phyloP scores from a whole-genome alignment of 1,140 invertebrate species.

The Tetragnatha versicolor region DNA sequence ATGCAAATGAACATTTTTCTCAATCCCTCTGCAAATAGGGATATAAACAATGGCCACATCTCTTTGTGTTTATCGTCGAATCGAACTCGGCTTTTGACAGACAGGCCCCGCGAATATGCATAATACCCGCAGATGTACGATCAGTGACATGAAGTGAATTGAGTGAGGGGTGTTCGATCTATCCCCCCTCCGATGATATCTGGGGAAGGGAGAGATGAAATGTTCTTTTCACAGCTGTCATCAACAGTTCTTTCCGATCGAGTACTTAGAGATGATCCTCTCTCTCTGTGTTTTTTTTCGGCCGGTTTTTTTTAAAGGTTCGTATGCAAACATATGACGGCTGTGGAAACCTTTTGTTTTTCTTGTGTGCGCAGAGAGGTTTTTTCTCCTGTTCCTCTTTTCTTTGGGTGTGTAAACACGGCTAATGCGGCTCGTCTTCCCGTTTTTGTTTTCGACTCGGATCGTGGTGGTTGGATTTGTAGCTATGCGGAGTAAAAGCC shows the following conservation, averaged over 20 bases:
- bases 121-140: slow-evolving; percentile 42
- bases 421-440: neutral
- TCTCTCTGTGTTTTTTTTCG: slow-evolving; percentile 15
- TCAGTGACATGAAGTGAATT: slow-evolving; percentile 46
- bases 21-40: too few relatives aligned
- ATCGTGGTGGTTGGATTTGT: too few relatives aligned
- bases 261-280: slow-evolving; percentile 13
- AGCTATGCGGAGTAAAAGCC: too few relatives aligned
- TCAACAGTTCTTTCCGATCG: slow-evolving; percentile 34
- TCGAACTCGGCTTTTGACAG: neutral
- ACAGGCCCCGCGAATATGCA: slow-evolving; percentile 21
- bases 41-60: too few relatives aligned
- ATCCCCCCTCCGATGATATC: slow-evolving; percentile 24
- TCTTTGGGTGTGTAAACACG: slow-evolving; percentile 28
- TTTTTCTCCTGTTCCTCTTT: neutral
- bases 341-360: neutral
- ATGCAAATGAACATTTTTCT: too few relatives aligned
- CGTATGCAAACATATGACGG: neutral
- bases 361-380: neutral
- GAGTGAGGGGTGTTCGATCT: neutral
- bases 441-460: slow-evolving; percentile 12
- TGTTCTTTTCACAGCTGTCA: slow-evolving; percentile 54
- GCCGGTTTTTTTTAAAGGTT: slow-evolving; percentile 12
- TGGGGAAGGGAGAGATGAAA: slow-evolving; percentile 28
- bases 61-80: too few relatives aligned